phyloP scores from a whole-genome alignment of 1,140 invertebrate genomes.

The Hylaeus volcanicus region DNA sequence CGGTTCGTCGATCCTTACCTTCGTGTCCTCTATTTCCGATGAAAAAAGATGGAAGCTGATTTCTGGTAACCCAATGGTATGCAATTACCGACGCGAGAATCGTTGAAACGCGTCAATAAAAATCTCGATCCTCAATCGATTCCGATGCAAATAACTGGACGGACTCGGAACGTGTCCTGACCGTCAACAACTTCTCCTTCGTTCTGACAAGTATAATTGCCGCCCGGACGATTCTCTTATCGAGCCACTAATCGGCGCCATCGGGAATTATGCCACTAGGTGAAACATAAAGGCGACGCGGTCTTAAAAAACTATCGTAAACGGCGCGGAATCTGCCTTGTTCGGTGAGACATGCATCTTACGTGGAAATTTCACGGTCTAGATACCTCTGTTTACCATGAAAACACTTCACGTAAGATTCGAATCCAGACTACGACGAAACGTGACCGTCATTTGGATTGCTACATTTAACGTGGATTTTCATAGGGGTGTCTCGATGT shows the following conservation, averaged over 20 bases:
- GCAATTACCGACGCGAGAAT: not conserved
- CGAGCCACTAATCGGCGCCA: accelerated
- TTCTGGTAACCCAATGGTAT: not conserved
- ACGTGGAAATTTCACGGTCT: not conserved
- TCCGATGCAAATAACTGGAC: constrained; percentile 25
- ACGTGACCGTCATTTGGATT: too few relatives aligned
- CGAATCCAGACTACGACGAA: too few relatives aligned
- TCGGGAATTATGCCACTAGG: constrained; percentile 21
- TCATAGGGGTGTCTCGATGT: too few relatives aligned
- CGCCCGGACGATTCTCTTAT: not conserved
- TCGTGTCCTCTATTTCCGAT: constrained; percentile 2
- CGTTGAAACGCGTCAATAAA: not conserved
- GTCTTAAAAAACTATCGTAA: not conserved
- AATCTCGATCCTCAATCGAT: not conserved
- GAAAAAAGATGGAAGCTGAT: not conserved
- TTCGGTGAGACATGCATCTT: not conserved
- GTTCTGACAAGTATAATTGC: not conserved
- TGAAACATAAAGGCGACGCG: not conserved
- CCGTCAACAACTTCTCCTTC: too few relatives aligned
- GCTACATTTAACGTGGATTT: too few relatives aligned
- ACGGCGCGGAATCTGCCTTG: not conserved
- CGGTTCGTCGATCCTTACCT: constrained; percentile 2
- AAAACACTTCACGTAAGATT: too few relatives aligned
- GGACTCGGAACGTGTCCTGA: not conserved
- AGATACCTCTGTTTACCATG: not conserved